Base-by-base conservation (phyloP, 2,797 vertebrate genomes). In the Malurus splendens region DNA sequence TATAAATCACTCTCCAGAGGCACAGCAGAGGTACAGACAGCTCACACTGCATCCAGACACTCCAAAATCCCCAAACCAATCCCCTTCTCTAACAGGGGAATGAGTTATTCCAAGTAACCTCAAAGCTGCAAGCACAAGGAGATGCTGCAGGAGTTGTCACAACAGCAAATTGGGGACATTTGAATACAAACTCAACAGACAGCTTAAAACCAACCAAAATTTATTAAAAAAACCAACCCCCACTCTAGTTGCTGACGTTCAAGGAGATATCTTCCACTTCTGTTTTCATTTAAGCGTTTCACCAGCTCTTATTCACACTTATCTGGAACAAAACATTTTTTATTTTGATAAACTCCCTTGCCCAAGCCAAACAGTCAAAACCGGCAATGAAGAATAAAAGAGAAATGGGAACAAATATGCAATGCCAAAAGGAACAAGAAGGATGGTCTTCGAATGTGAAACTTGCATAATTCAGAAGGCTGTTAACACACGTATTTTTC, bases 281-380 rank as follows among this genome's bases (percentile, higher is more conserved):
- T 16, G 7, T 57, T 93, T 82, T 60, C 75, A 32, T 65, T 86
- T 73, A 79, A 86, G 92, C 57, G 48, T 74, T 88, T 67, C 78
- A 67, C 75, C 81, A 74, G 50, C 14, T 77, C 50, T 15, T 57
- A 78, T 64, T 76, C 81, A 67, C 32, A 54, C 18, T 65, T 74
- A 74, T 10, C 56, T 90, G 47, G 91, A 92, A 47, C 73, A 87
- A 89, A 90, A 45, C 36, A 90, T 73, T 86, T 86, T 78, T 93
- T 89, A 86, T 84, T 82, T 88, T 94, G 77, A 90, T 91, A 54
- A 95, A 92, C 75, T 88, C 47, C 27, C 3, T 0, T 55, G 50
- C 65, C 67, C 25, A 13, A 90, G 67, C 22, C 3, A 0, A 89
- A 52, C 74, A 90, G 61, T 79, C 90, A 88, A 82, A 88, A 48